Evolutionary conservation across 2,888 invertebrate genomes (phyloP), one percentile per base, ranked within the genome.

Genomic region (Geophilus truncorum): DNA sequence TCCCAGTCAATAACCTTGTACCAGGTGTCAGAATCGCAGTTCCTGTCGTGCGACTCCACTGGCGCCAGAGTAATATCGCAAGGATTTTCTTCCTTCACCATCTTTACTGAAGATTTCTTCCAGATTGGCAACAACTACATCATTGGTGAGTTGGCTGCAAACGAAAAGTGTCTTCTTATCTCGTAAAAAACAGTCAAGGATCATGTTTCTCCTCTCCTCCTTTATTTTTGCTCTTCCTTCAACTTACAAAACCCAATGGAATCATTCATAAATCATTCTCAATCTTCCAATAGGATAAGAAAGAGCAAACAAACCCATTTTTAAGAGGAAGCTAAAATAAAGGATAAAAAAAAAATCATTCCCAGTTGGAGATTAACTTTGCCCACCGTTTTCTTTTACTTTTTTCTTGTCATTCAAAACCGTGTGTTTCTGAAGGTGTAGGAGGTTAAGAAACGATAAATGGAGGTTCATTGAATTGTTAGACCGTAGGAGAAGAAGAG

Each of bases 81-180:
- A 40, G 80, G 80, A 25, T 80, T 80, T 40, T 80, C 80, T 9
- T 80, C 80, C 18, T 80, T 75, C 57, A 80, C 80, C 15, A 80
- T 80, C 34, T 80, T 75, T 75, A 76, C 80, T n/a, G 80, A 80
- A 75, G 80, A 80, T 76, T 80, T 80, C 86, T 90, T 92, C 82
- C 91, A 91, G 78, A 92, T 92, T 86, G 92, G 92, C 83, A 91
- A 91, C 85, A 92, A 92, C 88, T 89, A 92, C 84, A 90, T 92
- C 84, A 92, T 92, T 89, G 92, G 92, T 92, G 86, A 88, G 89
- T 88, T 84, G 81, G 81, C 81, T 75, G 70, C 25, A 15, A 15
- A n/a, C n/a, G 28, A 70, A 70, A 70, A 70, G 25, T 28, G 25
- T 70, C 28, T 70, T 70, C 28, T 70, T 70, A 70, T 70, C 70